Evolutionary conservation across 2,797 vertebrate species (phyloP), one percentile per base, ranked within the genome.

Genomic region (Lacerta viridis): DNA sequence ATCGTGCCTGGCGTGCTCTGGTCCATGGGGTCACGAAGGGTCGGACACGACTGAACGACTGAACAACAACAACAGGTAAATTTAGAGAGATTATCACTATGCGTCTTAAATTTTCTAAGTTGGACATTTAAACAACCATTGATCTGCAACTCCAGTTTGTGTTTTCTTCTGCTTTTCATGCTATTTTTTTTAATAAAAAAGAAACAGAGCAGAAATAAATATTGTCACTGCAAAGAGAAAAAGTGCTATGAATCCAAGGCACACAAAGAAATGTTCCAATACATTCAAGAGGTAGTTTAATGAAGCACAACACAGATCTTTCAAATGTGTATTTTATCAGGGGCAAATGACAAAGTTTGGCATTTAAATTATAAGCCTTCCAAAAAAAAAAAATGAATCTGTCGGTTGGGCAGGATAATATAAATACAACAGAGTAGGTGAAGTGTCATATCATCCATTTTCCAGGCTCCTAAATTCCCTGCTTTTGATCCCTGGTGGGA

Each of bases 401-500:
- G 93, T 93, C 93, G 94, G 93, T 91, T 93, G 89, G 0, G 50
- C 93, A 82, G 92, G 93, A 94, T 82, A 90, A 88, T 83, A 92
- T 0, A 50, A 93, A 85, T 81, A 92, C 92, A 36, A 74, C 59
- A 93, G 80, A 85, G 88, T 82, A 83, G 0, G 1, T 92, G 93
- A 95, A 87, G 94, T 33, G 83, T 92, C n/a, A 1, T 94, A 79
- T 89, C 89, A 81, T 88, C 87, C 76, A 82, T 92, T 94, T 94
- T 93, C 89, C 89, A 83, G 85, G 92, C 95, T 94, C 91, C 61
- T 55, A 66, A 79, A 75, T 90, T 91, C 83, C 5, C 88, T 93
- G 86, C 88, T 96, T 97, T 96, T 95, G 93, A 97, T 96, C 93
- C 93, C 80, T 90, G 89, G 33, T 92, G 83, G 91, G 90, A 95